These are phyloP conservation scores for Cathartes aura DNA, from an alignment of 2,113 vertebrate genomes.

Conservation along the genomic window DNA sequence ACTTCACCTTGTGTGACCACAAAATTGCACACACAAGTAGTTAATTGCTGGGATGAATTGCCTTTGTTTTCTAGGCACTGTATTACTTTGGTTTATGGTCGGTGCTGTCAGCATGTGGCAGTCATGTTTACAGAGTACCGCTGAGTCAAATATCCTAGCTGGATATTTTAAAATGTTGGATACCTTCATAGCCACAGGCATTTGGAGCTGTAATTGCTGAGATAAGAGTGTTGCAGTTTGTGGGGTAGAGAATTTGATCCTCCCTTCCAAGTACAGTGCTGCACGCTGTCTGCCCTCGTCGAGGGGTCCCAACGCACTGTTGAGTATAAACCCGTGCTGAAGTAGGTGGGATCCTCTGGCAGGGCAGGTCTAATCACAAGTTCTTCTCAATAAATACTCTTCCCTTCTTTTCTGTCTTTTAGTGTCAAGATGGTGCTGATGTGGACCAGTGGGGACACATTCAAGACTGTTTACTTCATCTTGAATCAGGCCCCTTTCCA, in stretches of 20 bases:
- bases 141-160: not conserved
- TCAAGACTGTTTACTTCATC: constrained; percentile 96
- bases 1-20: not conserved
- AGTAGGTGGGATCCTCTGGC: not conserved
- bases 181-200: not conserved
- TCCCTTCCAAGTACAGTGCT: not conserved
- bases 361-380: not conserved
- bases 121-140: not conserved
- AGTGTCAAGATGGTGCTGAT: constrained; percentile 99
- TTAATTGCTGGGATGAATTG: not conserved
- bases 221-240: not conserved
- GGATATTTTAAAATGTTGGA: not conserved
- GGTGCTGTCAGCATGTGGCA: not conserved
- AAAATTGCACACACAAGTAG: fast-evolving
- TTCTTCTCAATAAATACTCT: not conserved
- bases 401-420: not conserved
- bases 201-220: not conserved
- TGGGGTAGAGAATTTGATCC: not conserved
- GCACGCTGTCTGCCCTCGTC: fast-evolving
- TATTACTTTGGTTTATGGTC: not conserved
- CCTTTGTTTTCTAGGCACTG: not conserved
- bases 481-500: constrained; percentile 92
- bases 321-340: not conserved
- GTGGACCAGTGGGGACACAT: constrained; percentile 97
- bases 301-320: not conserved